Conservation (phyloP, 1,140 invertebrate genomes). For the Frieseomelitta varia region DNA sequence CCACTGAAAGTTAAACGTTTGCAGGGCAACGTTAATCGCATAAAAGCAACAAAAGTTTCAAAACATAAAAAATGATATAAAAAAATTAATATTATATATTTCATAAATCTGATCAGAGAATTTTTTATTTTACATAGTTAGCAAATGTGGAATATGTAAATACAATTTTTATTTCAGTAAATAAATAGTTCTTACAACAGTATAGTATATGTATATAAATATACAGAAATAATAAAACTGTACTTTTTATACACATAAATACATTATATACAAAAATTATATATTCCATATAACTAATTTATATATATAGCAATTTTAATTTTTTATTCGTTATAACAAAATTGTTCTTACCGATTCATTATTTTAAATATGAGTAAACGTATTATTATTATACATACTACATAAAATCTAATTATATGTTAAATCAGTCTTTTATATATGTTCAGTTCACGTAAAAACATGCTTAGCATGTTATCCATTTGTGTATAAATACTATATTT, state of each 20-base stretch:
- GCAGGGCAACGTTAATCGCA: constrained; percentile 72
- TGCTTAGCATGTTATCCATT: not conserved
- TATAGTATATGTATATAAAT: not conserved
- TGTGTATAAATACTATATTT: constrained; percentile 27
- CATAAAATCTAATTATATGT: not conserved
- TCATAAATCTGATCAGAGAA: not conserved
- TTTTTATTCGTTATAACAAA: not conserved
- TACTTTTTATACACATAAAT: constrained; percentile 46
- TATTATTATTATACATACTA: constrained; percentile 32
- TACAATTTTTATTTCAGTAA: constrained; percentile 18
- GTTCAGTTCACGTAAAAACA: not conserved
- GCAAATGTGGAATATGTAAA: constrained; percentile 42
- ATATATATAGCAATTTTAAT: not conserved
- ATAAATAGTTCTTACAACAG: not conserved
- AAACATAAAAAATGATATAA: constrained; percentile 68
- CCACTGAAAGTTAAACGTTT: constrained; percentile 77
- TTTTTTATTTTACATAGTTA: constrained; percentile 37
- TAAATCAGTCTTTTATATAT: constrained; percentile 51
- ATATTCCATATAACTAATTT: not conserved
- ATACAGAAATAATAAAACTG: constrained; percentile 23
- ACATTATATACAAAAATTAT: constrained; percentile 57
- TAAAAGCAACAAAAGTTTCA: constrained; percentile 73
- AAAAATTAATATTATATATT: not conserved
- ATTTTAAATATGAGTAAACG: constrained; percentile 17
- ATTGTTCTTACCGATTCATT: not conserved